Evolutionary conservation across 2,888 invertebrate species (phyloP).

Genomic region (Drosophila subsilvestris): DNA sequence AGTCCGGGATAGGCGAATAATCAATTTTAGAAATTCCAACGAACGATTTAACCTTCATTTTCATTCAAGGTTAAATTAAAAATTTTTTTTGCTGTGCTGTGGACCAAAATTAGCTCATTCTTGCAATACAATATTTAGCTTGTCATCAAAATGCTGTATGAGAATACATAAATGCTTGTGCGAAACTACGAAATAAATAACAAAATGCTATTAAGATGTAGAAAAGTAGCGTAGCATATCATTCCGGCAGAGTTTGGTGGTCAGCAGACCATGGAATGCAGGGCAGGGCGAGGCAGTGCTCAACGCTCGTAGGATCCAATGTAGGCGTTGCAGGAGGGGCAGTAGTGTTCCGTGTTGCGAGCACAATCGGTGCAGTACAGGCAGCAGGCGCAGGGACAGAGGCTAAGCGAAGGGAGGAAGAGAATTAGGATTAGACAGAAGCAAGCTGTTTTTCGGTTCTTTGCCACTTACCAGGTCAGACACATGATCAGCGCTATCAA

Average conservation of each 20-base stretch:
- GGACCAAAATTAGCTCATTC: background rate
- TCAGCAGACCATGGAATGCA: conserved; percentile 7
- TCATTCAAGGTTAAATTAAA: background rate
- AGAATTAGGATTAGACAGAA: background rate
- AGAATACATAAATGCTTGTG: conserved; percentile 11
- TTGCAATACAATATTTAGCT: conserved; percentile 3
- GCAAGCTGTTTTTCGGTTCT: background rate
- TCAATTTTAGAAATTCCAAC: no score
- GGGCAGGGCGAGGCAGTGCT: background rate
- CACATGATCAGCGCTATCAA: conserved; percentile 79
- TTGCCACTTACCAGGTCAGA: conserved; percentile 68
- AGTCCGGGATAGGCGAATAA: no score
- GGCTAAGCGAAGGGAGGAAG: conserved; percentile 56
- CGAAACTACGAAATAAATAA: background rate
- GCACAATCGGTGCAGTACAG: conserved; percentile 86
- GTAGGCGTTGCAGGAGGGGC: conserved; percentile 85
- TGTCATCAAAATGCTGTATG: conserved; percentile 34
- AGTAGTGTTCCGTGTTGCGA: conserved; percentile 86
- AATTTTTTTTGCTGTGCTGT: conserved; percentile 3
- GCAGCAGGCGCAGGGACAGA: conserved; percentile 85
- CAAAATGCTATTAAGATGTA: background rate
- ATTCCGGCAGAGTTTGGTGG: conserved; percentile 13
- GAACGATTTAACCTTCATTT: background rate
- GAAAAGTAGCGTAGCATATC: background rate
- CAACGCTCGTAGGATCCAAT: conserved; percentile 85